Evolutionary conservation across 2,797 vertebrate genomes (phyloP).

Genomic region (Sitta carolinensis): DNA sequence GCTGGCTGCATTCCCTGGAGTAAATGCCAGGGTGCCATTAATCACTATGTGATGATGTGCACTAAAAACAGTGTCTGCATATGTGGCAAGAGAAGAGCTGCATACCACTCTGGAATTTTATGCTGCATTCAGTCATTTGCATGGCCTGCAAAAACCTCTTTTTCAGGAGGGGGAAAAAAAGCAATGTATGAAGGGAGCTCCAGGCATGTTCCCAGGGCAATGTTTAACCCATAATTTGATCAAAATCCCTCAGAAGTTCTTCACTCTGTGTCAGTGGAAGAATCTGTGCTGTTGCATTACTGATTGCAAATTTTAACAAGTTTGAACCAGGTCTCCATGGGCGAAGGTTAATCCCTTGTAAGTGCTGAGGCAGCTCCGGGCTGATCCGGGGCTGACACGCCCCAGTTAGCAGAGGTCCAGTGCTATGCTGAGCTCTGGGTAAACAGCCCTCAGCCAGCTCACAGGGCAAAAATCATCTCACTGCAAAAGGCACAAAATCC

Average conservation of each 20-base stretch:
- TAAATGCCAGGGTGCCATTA: conserved; percentile 54
- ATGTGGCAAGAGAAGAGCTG: neutral
- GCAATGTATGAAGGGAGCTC: neutral
- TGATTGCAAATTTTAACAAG: neutral
- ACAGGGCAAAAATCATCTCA: neutral
- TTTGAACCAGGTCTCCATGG: neutral
- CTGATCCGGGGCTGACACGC: neutral
- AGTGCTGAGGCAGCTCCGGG: neutral
- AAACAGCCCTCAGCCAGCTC: neutral
- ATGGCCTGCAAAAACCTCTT: neutral
- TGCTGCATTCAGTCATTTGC: neutral
- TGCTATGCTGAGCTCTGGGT: neutral
- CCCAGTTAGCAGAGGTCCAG: neutral
- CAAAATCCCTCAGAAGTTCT: neutral
- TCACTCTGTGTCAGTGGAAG: neutral
- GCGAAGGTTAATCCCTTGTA: neutral
- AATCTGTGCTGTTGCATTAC: neutral
- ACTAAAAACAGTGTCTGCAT: conserved; percentile 28
- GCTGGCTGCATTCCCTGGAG: conserved; percentile 39
- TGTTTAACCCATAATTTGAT: neutral
- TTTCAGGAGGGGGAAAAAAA: neutral
- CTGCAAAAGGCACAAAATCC: neutral
- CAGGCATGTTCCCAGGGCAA: neutral
- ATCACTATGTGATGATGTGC: conserved; percentile 35
- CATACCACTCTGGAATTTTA: neutral